These are phyloP conservation scores for Propithecus perrieri DNA, from an alignment of 2,797 vertebrate genomes.

Conservation along the genomic window DNA sequence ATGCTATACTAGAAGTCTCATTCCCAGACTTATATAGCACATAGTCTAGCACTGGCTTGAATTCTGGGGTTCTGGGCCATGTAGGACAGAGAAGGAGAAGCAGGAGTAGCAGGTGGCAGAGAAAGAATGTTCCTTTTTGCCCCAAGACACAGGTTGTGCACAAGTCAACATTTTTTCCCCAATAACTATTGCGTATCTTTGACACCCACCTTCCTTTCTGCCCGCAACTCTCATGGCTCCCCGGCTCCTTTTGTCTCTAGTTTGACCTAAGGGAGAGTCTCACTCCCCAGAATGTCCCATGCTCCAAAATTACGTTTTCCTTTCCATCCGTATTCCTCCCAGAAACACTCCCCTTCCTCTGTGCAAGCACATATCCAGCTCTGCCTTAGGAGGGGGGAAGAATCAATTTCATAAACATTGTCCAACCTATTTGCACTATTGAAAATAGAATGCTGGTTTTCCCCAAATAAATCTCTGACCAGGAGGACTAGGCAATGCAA, in stretches of 20 bases:
- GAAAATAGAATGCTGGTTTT: not conserved
- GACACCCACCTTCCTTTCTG: not conserved
- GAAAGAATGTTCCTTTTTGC: conserved; percentile 17
- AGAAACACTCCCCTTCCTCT: not conserved
- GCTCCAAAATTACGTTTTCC: not conserved
- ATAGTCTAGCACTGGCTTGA: not conserved
- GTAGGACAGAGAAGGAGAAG: not conserved
- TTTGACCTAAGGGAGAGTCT: not conserved
- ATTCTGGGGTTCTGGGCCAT: not conserved
- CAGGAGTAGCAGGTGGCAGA: not conserved
- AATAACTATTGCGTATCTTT: not conserved
- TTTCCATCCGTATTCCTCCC: not conserved
- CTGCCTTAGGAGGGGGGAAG: not conserved
- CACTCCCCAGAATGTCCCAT: not conserved
- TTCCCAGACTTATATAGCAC: not conserved
- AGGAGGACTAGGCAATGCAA: not conserved
- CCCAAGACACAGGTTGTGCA: not conserved
- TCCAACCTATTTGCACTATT: not conserved
- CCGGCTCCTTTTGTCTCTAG: not conserved
- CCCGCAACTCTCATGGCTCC: not conserved
- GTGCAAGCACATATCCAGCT: not conserved
- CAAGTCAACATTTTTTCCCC: not conserved
- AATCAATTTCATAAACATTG: not conserved
- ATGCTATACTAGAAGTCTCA: not conserved
- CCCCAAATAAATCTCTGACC: not conserved